Evolutionary conservation across 2,888 invertebrate genomes (phyloP), one percentile per base, ranked within the genome.

Genomic region (Alentia gelatinosa): DNA sequence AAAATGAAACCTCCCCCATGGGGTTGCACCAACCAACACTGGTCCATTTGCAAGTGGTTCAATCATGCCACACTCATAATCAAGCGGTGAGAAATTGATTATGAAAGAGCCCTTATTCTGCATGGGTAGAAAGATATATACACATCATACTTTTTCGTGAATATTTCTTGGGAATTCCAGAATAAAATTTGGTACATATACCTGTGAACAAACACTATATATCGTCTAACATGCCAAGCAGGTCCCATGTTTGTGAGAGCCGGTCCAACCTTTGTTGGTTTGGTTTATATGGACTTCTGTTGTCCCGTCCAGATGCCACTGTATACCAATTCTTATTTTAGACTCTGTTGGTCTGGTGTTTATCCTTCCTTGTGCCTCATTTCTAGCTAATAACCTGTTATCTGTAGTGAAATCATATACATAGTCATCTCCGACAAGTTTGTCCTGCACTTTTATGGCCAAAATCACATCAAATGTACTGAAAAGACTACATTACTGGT

Each of bases 221-320:
- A n/a, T 56, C 3, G 56, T 19, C 40, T 7, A 23, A 83, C 83
- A 83, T 83, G 83, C 83, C 83, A 83, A 83, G 39, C 23, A 39
- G 83, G 83, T 83, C 83, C 83, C 83, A 37, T 83, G 83, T 83
- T 83, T 83, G 83, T 15, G 37, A 83, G 23, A 83, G 83, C 83
- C 83, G 83, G 83, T 83, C 30, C 15, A 37, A 35, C 23, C 12
- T 83, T 83, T 39, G 39, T 37, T 83, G 83, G 23, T 83, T 83
- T 83, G 83, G 39, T 83, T 83, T 15, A 1, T 35, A 26, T 40
- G 39, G 37, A 3, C 7, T 83, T 37, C 4, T 83, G 83, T 83
- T 83, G 39, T 37, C 5, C 3, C 15, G 35, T 83, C 19, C 37
- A 40, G 15, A 30, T 37, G 37, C n/a, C 19, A 30, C 37, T 19